A percentile compares a stretch with the other conserved stretches of the same genome.
These are phyloP conservation scores for Seira ritae DNA, from an alignment of 2,888 invertebrate genomes.

Conservation along the genomic window DNA sequence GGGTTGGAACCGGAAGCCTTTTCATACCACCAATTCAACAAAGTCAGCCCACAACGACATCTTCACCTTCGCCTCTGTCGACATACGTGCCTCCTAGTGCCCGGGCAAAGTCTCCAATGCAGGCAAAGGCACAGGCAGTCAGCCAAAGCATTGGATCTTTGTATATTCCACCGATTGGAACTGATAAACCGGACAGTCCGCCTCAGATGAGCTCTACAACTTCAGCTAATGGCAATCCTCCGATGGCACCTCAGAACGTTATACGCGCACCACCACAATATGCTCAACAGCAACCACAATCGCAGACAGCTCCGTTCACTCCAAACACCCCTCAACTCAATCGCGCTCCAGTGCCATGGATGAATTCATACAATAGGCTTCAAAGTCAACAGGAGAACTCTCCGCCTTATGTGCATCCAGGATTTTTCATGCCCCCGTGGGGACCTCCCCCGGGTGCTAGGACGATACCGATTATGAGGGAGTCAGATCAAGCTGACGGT, in stretches of 20 bases:
- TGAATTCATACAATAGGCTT: constrained; percentile 76
- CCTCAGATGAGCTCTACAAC: too few species aligned
- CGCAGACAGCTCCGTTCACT: constrained; percentile 38
- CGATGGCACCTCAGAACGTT: neutral
- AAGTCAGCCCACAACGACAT: constrained; percentile 36
- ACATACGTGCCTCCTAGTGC: constrained; percentile 48
- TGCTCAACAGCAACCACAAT: constrained; percentile 39
- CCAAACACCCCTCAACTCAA: constrained; percentile 75
- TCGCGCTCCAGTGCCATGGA: constrained; percentile 81
- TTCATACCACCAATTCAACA: constrained; percentile 62
- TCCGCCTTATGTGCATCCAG: constrained; percentile 66
- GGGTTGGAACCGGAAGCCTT: constrained; percentile 66
- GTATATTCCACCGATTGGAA: constrained; percentile 74
- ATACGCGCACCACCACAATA: constrained; percentile 34
- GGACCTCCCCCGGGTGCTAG: constrained; percentile 39
- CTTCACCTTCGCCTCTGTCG: constrained; percentile 38
- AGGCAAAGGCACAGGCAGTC: constrained; percentile 68
- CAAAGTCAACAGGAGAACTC: constrained; percentile 74
- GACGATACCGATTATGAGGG: constrained; percentile 68
- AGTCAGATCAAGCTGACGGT: constrained; percentile 46
- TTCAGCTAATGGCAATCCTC: neutral
- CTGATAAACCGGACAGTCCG: constrained; percentile 22
- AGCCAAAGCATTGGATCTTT: constrained; percentile 74
- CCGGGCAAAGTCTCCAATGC: constrained; percentile 51
- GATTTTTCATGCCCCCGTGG: constrained; percentile 67